Base-by-base conservation (phyloP, 2,888 invertebrate genomes). In the Leptogaster cylindrica region DNA sequence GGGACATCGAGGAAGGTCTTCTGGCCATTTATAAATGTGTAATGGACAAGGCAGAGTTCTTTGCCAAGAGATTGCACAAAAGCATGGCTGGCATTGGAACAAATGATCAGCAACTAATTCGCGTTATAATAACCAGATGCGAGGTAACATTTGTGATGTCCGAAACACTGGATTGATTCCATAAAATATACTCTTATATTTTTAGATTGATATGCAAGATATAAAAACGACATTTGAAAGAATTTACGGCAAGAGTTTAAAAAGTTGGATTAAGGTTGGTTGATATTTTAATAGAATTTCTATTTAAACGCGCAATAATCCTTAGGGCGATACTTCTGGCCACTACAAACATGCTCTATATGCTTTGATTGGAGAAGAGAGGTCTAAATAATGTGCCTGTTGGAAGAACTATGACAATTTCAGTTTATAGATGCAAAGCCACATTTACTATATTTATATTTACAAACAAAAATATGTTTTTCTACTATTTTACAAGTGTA, bases 81-180 rank as follows among this genome's bases (percentile, higher is more conserved):
- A 89, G 92, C 64, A 93, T 96, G 93, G 91, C 90, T 77, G 95
- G 96, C 3, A 79, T 91, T 71, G 96, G 96, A 69, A 96, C 95
- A 3, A 90, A 93, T 76, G 95, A 96, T 78, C 84, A 87, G 52
- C 89, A 91, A 74, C 84, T 96, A 72, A 94, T 95, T 74, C 88
- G 95, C 75, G 77, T 95, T 67, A 85, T 95, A 74, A 90, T 93
- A 51, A 91, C 93, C 1, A 87, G 94, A 73, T 87, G 87, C 75
- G 92, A 94, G 75, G 80, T 80, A 72, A 64, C 6, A 27, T 27
- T n/a, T 27, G 3, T 4, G 10, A n/a, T 44, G 12, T 18, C 31
- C 12, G 27, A 52, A 28, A 31, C 6, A 6, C 31, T 27, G 10
- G 14, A 5, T 0, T 31, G 8, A 14, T 6, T 16, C 23, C 10